A percentile compares a stretch with the other conserved stretches of the same genome.
Conservation (phyloP, 2,888 invertebrate species). For the Sympetrum striolatum region DNA sequence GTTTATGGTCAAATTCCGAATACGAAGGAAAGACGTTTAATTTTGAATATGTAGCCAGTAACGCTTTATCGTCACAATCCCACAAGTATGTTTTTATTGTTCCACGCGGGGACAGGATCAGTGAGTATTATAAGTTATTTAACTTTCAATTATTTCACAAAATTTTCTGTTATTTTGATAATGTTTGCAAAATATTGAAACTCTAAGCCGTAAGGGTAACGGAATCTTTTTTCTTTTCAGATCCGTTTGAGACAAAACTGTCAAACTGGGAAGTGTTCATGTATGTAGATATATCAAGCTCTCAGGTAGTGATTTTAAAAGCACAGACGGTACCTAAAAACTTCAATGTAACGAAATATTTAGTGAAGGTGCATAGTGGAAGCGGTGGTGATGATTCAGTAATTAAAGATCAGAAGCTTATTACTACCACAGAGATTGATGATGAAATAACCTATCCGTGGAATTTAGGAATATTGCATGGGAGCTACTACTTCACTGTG, state of each 20-base stretch:
- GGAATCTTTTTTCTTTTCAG: not conserved
- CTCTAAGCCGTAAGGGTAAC: no score
- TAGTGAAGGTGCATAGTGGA: not conserved
- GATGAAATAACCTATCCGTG: not conserved
- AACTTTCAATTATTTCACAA: not conserved
- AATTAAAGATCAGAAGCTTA: not conserved
- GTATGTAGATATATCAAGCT: not conserved
- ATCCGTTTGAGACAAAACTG: not conserved
- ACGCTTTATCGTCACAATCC: not conserved
- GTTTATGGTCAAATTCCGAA: not conserved
- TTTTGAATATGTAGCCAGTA: slow-evolving; percentile 10
- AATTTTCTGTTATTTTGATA: not conserved
- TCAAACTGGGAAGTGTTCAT: not conserved
- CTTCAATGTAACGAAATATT: not conserved
- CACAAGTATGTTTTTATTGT: not conserved
- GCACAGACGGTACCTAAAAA: not conserved
- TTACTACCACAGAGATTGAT: not conserved
- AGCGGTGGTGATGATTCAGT: not conserved
- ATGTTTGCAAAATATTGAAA: not conserved
- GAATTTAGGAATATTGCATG: slow-evolving; percentile 20
- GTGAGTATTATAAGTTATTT: not conserved
- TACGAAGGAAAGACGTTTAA: not conserved
- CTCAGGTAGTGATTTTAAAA: not conserved
- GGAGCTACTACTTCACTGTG: not conserved
- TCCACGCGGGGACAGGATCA: not conserved